Conservation (phyloP, 2,888 invertebrate genomes). For the Eumacrocentrus americanus region DNA sequence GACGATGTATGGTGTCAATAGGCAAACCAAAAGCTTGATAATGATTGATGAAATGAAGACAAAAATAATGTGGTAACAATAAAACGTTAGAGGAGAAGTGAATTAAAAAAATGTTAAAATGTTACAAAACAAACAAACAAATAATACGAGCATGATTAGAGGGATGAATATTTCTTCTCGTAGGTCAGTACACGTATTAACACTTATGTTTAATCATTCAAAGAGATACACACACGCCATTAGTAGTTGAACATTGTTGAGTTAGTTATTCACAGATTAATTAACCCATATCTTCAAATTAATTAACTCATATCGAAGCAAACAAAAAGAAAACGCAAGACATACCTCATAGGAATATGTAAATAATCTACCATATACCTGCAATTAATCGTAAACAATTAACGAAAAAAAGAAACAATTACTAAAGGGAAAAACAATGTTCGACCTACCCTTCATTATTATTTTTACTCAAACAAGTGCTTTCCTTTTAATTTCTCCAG, state of each 20-base stretch:
- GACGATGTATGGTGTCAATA: slow-evolving; percentile 16
- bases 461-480: not conserved
- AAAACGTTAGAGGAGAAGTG: slow-evolving; percentile 20
- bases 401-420: slow-evolving; percentile 27
- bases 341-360: slow-evolving; percentile 46
- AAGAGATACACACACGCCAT: not conserved
- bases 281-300: slow-evolving; percentile 14
- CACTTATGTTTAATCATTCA: slow-evolving; percentile 10
- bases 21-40: slow-evolving; percentile 13
- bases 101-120: slow-evolving; percentile 14
- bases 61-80: slow-evolving; percentile 13
- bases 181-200: not conserved
- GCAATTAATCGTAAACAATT: slow-evolving; percentile 39
- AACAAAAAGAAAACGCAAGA: slow-evolving; percentile 37
- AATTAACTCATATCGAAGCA: slow-evolving; percentile 24
- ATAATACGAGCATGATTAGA: slow-evolving; percentile 29
- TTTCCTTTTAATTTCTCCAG: slow-evolving; percentile 6
- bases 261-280: too few relatives aligned
- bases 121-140: slow-evolving; percentile 28
- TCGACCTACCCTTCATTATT: slow-evolving; percentile 6
- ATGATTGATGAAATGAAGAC: slow-evolving; percentile 11
- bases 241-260: too few relatives aligned
- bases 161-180: slow-evolving; percentile 36
- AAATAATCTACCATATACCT: slow-evolving; percentile 36
- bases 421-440: slow-evolving; percentile 1